Evolutionary conservation across 2,113 vertebrate genomes (phyloP), one percentile per base, ranked within the genome.

Genomic region (Suricata suricatta): DNA sequence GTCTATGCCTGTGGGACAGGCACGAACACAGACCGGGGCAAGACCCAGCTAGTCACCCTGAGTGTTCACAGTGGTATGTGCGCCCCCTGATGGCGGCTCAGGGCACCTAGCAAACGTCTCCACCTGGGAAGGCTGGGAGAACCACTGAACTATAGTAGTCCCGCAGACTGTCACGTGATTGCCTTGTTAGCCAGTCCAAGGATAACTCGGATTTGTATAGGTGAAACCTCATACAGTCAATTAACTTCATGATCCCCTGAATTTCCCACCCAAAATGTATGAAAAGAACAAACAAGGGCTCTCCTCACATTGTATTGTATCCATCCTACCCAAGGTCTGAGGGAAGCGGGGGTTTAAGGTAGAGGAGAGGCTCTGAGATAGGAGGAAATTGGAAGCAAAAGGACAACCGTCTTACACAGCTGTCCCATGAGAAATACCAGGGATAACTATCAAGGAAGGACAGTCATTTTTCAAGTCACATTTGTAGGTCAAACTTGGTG

Each of bases 1-100:
- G 9, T 71, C 44, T 98, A 98, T 17, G 95, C 96, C 13, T 98
- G 98, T 35, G 98, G 98, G 3, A 31, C 41, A 6, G 98, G 98
- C 66, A 0, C 0, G 5, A 0, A 89, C 19, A 98, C 89, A 71
- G 95, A 97, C 71, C 17, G 12, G 2, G 94, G 79, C 23, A 97
- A 87, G 97, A 98, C 96, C 95, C 96, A 86, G 87, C 69, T 69
- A 68, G 82, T 98, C 89, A 97, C 17, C 27, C 72, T 98, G 50
- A 94, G 21, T 11, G 89, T 98, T 54, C 84, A 54, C 60, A 69
- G 35, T 3, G 98, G 98, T 98, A 98, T 23, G 96, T 98, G 29
- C 23, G 10, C 27, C 31, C 5, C 7, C 38, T 35, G 3, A 11
- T 7, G 60, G 79, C 80, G 52, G 33, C 44, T 50, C 17, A 3